Percentiles rank a stretch among this genome's conserved stretches.
Evolutionary conservation across 2,797 vertebrate species (phyloP).

Genomic region (Scleropages formosus): DNA sequence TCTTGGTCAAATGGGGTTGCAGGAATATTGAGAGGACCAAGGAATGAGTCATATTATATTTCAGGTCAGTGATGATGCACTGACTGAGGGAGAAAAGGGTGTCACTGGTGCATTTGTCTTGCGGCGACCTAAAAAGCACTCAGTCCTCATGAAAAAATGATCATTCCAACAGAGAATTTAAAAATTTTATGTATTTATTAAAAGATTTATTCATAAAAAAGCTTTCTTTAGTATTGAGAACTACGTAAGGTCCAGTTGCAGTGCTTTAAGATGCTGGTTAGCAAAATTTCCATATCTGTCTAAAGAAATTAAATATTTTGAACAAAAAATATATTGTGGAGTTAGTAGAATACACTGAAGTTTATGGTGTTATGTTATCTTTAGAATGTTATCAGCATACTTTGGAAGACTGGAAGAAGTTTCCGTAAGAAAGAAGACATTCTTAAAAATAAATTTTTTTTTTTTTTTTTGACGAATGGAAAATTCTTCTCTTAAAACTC

Average conservation of each 20-base stretch:
- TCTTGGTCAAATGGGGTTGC: slow-evolving; percentile 26
- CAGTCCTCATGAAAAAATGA: slow-evolving; percentile 64
- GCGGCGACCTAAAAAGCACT: slow-evolving; percentile 51
- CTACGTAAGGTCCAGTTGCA: slow-evolving; percentile 23
- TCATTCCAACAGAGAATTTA: slow-evolving; percentile 49
- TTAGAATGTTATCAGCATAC: neutral
- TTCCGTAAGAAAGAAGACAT: neutral
- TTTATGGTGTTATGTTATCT: too few species aligned
- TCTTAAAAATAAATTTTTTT: too few species aligned
- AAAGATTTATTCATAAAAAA: slow-evolving; percentile 58
- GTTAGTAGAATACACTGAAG: neutral
- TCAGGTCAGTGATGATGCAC: slow-evolving; percentile 27
- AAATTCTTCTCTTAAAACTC: neutral
- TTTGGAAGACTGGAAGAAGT: neutral
- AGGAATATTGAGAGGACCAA: slow-evolving; percentile 29
- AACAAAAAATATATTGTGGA: neutral
- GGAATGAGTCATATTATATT: slow-evolving; percentile 34
- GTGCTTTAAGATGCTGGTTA: slow-evolving; percentile 28
- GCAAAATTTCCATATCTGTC: neutral
- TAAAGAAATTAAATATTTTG: neutral
- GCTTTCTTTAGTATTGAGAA: slow-evolving; percentile 31
- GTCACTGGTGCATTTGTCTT: slow-evolving; percentile 43
- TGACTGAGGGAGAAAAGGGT: slow-evolving; percentile 21
- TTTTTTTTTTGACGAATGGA: neutral
- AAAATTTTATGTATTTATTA: slow-evolving; percentile 60